These are phyloP conservation scores for Morphnarchus princeps DNA, from an alignment of 2,113 vertebrate genomes.

Conservation along the genomic window DNA sequence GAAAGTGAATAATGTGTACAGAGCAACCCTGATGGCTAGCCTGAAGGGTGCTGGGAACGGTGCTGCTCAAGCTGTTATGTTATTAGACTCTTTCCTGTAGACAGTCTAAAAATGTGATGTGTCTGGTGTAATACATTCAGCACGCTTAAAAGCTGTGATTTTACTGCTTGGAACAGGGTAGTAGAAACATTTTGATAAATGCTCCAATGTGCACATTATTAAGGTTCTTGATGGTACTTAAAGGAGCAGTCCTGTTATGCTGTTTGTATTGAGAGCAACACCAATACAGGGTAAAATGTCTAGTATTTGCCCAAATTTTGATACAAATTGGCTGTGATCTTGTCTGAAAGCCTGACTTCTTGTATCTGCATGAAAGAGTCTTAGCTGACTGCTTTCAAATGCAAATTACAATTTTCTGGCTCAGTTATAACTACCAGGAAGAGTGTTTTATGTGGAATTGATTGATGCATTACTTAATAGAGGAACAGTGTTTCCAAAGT, in stretches of 20 bases:
- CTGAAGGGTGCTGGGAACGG: not conserved
- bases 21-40: not conserved
- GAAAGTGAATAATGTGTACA: slow-evolving; percentile 17
- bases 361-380: not conserved
- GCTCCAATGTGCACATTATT: not conserved
- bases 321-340: not conserved
- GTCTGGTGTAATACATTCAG: not conserved
- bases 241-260: not conserved
- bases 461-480: not conserved
- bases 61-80: slow-evolving; percentile 6
- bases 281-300: not conserved
- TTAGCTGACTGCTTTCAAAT: not conserved
- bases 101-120: not conserved
- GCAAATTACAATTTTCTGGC: not conserved
- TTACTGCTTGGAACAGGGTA: slow-evolving; percentile 13
- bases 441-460: not conserved
- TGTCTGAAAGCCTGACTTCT: not conserved
- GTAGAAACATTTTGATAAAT: slow-evolving; percentile 52
- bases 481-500: not conserved
- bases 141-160: not conserved
- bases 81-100: not conserved
- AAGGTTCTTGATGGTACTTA: not conserved
- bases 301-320: not conserved
- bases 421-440: not conserved
- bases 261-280: not conserved